Evolutionary conservation across 2,797 vertebrate genomes (phyloP).

Genomic region (Microctenopoma stevenorrisi): DNA sequence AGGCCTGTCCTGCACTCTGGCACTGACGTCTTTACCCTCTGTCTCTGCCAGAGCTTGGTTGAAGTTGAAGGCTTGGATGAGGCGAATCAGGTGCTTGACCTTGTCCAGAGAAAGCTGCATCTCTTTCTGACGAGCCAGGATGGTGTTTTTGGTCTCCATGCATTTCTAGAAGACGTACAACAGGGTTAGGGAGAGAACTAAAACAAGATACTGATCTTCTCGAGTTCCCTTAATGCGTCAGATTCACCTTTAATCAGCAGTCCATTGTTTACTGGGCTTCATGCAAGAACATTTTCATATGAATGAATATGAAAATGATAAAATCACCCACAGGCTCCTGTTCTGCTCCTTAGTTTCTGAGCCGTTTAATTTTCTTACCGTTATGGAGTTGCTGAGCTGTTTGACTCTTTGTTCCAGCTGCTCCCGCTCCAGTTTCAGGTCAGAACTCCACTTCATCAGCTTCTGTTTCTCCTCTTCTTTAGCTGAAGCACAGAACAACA

Average conservation of each 20-base stretch:
- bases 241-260: not conserved
- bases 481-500: slow-evolving; percentile 79
- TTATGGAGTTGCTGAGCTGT: slow-evolving; percentile 97
- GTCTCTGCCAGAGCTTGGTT: slow-evolving; percentile 89
- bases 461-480: slow-evolving; percentile 99
- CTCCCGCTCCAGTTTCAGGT: slow-evolving; percentile 96
- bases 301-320: too few species aligned
- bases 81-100: slow-evolving; percentile 95
- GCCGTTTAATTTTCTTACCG: slow-evolving; percentile 78
- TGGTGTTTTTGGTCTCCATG: slow-evolving; percentile 98
- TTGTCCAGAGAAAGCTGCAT: slow-evolving; percentile 98
- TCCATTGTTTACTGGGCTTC: too few species aligned
- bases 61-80: slow-evolving; percentile 97
- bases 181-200: not conserved
- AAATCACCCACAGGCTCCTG: too few species aligned
- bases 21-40: slow-evolving; percentile 42
- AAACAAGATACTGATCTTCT: not conserved
- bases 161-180: slow-evolving; percentile 89
- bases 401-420: slow-evolving; percentile 98
- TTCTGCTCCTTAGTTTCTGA: not conserved
- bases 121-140: slow-evolving; percentile 96
- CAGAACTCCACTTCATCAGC: slow-evolving; percentile 97
- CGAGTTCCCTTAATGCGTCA: not conserved
- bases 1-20: slow-evolving; percentile 50
- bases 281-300: too few species aligned